phyloP scores from a whole-genome alignment of 2,113 vertebrate species.

The Myotis lucifugus region DNA sequence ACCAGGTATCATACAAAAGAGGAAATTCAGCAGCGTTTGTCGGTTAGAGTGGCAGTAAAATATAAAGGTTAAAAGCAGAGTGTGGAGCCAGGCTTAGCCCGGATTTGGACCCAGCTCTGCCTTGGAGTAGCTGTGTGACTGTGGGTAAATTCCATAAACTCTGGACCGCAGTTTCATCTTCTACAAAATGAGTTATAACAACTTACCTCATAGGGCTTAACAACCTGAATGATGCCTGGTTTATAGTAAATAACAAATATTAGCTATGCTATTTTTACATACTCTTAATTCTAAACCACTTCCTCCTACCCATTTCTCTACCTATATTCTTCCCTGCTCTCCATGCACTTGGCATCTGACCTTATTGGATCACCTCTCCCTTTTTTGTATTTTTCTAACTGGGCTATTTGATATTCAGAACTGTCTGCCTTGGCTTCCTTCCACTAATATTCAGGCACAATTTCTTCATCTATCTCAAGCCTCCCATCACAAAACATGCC shows the following conservation, averaged over 20 bases:
- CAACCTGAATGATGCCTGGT: neutral
- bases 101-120: neutral
- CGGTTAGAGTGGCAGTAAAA: neutral
- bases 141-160: neutral
- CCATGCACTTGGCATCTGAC: neutral
- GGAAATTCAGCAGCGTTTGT: neutral
- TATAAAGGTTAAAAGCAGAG: neutral
- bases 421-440: neutral
- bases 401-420: neutral
- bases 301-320: neutral
- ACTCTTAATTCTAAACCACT: neutral
- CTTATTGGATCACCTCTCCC: neutral
- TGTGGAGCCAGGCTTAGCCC: neutral
- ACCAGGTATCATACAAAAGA: neutral
- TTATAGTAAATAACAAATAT: neutral
- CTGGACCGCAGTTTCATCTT: neutral
- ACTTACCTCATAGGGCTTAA: neutral
- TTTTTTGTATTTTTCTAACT: neutral
- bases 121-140: neutral
- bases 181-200: neutral
- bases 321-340: neutral
- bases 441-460: neutral
- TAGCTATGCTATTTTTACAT: neutral
- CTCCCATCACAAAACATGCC: neutral
- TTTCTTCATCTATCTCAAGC: neutral